Evolutionary conservation across 2,797 vertebrate genomes (phyloP).

Genomic region (Thaleichthys pacificus): DNA sequence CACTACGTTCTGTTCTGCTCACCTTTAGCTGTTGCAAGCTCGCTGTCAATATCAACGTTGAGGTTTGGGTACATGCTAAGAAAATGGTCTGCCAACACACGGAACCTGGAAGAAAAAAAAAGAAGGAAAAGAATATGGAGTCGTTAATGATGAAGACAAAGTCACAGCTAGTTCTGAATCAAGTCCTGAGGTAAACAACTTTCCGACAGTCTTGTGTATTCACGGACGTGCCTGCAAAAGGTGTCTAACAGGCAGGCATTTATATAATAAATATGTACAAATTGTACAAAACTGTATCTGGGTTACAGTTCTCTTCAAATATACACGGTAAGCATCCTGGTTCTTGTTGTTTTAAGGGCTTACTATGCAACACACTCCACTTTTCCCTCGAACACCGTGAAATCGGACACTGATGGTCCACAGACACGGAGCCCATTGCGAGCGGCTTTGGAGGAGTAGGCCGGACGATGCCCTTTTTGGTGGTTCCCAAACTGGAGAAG

Average conservation of each 20-base stretch:
- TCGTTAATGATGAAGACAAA: no score
- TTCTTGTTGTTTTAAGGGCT: no score
- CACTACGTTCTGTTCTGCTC: constrained; percentile 38
- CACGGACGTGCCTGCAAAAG: not conserved
- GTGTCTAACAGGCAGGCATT: not conserved
- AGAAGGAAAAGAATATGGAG: not conserved
- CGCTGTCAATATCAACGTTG: constrained; percentile 69
- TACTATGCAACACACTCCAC: constrained; percentile 63
- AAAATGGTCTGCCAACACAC: constrained; percentile 77
- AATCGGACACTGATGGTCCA: constrained; percentile 81
- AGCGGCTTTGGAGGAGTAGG: constrained; percentile 84
- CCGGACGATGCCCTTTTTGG: constrained; percentile 83
- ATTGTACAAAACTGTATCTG: no score
- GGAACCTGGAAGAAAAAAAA: constrained; percentile 65
- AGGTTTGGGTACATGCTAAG: constrained; percentile 78
- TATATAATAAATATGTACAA: no score
- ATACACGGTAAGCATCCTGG: no score
- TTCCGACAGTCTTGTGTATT: no score
- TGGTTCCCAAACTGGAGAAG: constrained; percentile 78
- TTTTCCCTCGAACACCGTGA: constrained; percentile 80
- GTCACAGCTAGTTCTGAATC: not conserved
- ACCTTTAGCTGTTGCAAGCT: constrained; percentile 81
- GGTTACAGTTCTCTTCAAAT: no score
- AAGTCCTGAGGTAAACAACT: not conserved
- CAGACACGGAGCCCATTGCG: constrained; percentile 81